Percentiles rank a stretch among this genome's conserved stretches.
Evolutionary conservation across 2,113 vertebrate species (phyloP).

Genomic region (Aepyceros melampus): DNA sequence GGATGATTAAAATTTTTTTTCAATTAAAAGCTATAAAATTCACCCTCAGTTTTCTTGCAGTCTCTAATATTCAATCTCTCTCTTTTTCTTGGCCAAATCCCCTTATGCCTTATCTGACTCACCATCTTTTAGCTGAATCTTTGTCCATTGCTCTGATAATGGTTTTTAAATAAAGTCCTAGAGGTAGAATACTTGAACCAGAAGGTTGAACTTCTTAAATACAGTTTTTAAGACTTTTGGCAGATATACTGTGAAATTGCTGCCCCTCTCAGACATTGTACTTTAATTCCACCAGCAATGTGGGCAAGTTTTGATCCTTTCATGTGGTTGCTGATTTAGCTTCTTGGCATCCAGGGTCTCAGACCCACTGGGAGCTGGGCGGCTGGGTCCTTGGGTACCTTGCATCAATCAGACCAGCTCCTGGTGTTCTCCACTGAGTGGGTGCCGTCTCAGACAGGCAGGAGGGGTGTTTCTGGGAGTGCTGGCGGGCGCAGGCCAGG

Average conservation of each 20-base stretch:
- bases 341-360: neutral
- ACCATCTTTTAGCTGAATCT: neutral
- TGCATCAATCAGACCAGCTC: neutral
- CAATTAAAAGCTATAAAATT: neutral
- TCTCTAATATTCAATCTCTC: neutral
- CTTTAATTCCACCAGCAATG: accelerated
- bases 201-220: neutral
- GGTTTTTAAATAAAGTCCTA: neutral
- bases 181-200: neutral
- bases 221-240: neutral
- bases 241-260: neutral
- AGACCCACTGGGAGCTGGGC: neutral
- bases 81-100: neutral
- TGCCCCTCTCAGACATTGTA: neutral
- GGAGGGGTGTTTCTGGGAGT: neutral
- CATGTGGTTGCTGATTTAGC: neutral
- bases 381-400: accelerated
- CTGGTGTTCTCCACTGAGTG: neutral
- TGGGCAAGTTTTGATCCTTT: neutral
- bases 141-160: neutral
- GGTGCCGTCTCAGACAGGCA: neutral
- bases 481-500: neutral
- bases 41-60: neutral
- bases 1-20: neutral
- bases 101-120: neutral